Base-by-base conservation (phyloP, 2,113 vertebrate species). In the Ariopsis seemanni region DNA sequence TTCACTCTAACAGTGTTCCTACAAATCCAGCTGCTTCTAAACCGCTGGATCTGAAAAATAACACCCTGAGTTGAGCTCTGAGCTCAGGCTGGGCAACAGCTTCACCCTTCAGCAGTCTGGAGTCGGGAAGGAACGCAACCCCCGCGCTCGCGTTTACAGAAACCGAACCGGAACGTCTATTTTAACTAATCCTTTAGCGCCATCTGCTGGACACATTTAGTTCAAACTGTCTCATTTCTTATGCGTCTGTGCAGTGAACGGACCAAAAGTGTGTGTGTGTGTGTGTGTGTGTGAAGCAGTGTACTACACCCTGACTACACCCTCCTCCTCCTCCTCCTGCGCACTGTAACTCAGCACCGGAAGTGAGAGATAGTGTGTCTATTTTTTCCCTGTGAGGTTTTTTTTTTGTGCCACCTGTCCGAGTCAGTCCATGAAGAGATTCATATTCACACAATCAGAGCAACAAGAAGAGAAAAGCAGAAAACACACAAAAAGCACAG, bases 321-420 rank as follows among this genome's bases (percentile, higher is more conserved):
- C 42, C 42, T 42, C 25, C 42, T 1, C 12, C 60, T 79, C 22
- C 80, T 22, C 11, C n/a, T 5, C 55, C 60, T 62, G 78, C 57
- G 5, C 65, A 6, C 30, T 48, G 57, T 84, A 10, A 52, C 62
- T 63, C 8, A 4, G 18, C 22, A 60, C 80, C 25, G 72, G 83
- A 86, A 71, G 81, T 81, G 22, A 20, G 34, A 88, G 65, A 77
- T 86, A 48, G 60, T 71, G 69, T 86, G 81, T 88, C 84, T 89
- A 87, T 50, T 80, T 89, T 86, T 85, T 71, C 65, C 42, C 25
- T 57, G 25, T 58, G 71, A 12, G 20, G 1, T 30, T 2, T 62
- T 60, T 60, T 48, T 82, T 83, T 81, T 65, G 30, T 60, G 42
- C 62, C 90, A 89, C 86, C 90, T 89, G 90, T 82, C 63, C 27